Conservation (phyloP, 2,113 vertebrate genomes). For the Sigmodon hispidus region DNA sequence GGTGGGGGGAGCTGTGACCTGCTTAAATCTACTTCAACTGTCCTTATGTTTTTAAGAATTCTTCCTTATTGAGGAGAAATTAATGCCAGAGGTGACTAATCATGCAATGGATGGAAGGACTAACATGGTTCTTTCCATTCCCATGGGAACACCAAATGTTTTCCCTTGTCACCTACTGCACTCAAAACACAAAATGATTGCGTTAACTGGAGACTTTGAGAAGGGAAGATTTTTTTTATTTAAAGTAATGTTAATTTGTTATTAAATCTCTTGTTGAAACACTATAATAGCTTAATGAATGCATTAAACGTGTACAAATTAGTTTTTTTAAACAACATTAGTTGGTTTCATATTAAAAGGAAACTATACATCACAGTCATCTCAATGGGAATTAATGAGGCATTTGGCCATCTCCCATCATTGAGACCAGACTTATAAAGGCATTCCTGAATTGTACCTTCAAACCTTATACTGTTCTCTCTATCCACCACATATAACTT, state of each 20-base stretch:
- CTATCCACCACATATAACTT: conserved; percentile 77
- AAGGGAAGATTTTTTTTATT: conserved; percentile 80
- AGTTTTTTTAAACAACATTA: conserved; percentile 82
- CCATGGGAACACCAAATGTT: conserved; percentile 48
- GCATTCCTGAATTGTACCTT: conserved; percentile 77
- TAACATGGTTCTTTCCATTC: conserved; percentile 65
- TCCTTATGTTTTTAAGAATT: conserved; percentile 42
- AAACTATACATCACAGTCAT: conserved; percentile 84
- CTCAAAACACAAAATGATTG: conserved; percentile 84
- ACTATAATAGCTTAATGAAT: conserved; percentile 89
- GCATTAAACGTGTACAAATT: conserved; percentile 88
- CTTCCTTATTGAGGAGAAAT: conserved; percentile 44
- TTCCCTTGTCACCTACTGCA: conserved; percentile 74
- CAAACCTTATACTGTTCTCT: conserved; percentile 74
- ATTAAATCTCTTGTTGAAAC: conserved; percentile 89
- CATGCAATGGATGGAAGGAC: conserved; percentile 79
- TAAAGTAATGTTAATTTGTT: conserved; percentile 87
- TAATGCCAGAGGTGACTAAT: conserved; percentile 74
- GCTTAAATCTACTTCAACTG: conserved; percentile 23
- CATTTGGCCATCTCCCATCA: conserved; percentile 86
- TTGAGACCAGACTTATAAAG: conserved; percentile 83
- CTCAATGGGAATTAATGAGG: conserved; percentile 86
- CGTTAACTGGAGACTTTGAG: conserved; percentile 79
- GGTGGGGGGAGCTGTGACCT: not conserved
- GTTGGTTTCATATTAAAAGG: conserved; percentile 86